Evolutionary conservation across 2,888 invertebrate genomes (phyloP).

Genomic region (Syrphus vitripennis): DNA sequence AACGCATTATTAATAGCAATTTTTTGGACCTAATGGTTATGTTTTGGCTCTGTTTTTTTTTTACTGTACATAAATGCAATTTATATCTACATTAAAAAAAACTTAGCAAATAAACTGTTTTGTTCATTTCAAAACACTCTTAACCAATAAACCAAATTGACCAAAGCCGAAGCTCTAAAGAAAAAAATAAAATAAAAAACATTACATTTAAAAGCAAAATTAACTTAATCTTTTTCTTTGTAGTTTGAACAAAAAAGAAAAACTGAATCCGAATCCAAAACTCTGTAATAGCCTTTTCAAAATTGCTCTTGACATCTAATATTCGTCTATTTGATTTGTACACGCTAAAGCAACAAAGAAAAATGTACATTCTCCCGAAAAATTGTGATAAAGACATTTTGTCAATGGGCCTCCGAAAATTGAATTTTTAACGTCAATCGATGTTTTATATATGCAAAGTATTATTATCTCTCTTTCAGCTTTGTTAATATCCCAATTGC

Average conservation of each 20-base stretch:
- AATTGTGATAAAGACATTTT: neutral
- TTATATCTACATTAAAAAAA: too few relatives aligned
- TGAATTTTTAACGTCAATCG: slow-evolving; percentile 1
- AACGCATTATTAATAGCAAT: too few relatives aligned
- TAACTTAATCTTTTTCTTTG: neutral
- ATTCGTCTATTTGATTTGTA: neutral
- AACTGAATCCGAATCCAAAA: neutral
- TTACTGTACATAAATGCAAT: too few relatives aligned
- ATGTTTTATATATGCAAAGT: slow-evolving; percentile 7
- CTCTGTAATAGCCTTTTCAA: neutral
- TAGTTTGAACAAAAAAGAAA: neutral
- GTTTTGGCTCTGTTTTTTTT: too few relatives aligned
- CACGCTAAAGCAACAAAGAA: neutral
- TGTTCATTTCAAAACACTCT: too few relatives aligned
- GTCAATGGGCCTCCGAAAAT: neutral
- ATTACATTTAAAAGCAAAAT: neutral
- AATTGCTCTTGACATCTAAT: neutral
- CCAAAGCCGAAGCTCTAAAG: neutral
- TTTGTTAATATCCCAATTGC: slow-evolving; percentile 8
- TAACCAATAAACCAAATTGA: neutral
- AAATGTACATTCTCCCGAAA: neutral
- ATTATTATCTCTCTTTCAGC: neutral
- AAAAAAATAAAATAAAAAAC: neutral
- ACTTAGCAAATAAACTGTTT: too few relatives aligned
- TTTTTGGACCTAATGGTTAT: too few relatives aligned